Conservation (phyloP, 1,140 invertebrate species). For the Lordiphosa stackelbergi region DNA sequence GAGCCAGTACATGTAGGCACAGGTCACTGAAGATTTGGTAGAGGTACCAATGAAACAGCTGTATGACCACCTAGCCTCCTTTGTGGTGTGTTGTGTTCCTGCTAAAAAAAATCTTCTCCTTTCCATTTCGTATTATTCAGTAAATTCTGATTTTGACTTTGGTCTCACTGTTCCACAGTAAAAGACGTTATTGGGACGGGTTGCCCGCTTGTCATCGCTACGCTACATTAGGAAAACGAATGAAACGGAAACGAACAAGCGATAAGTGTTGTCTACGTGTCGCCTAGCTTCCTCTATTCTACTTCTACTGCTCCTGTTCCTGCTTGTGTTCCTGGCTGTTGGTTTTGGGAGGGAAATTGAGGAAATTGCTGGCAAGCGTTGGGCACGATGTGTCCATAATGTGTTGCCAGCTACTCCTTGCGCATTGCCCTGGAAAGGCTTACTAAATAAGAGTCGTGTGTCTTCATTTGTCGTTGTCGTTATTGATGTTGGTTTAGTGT, state of each 20-base stretch:
- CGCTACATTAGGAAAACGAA: slow-evolving; percentile 73
- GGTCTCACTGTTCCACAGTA: too few species aligned
- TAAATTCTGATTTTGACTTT: too few species aligned
- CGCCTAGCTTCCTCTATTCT: slow-evolving; percentile 33
- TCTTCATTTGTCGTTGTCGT: slow-evolving; percentile 69
- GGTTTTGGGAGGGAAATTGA: slow-evolving; percentile 19
- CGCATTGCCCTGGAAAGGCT: slow-evolving; percentile 56
- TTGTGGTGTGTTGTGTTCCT: too few species aligned
- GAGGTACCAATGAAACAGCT: too few species aligned
- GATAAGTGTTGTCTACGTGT: slow-evolving; percentile 72
- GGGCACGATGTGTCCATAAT: slow-evolving; percentile 64
- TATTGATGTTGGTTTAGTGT: slow-evolving; percentile 42
- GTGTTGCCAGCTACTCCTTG: slow-evolving; percentile 28
- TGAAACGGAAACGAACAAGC: slow-evolving; percentile 76
- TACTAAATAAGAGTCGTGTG: slow-evolving; percentile 70
- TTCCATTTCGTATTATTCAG: too few species aligned
- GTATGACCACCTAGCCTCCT: too few species aligned
- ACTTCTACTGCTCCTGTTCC: slow-evolving; percentile 1
- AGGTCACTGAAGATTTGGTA: too few species aligned
- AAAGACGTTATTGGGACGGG: slow-evolving; percentile 7
- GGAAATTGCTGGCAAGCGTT: slow-evolving; percentile 55
- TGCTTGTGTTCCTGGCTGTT: background rate
- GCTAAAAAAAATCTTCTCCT: too few species aligned
- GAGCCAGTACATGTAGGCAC: too few species aligned
- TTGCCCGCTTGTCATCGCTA: slow-evolving; percentile 68